A percentile compares a stretch with the other conserved stretches of the same genome.
Conservation (phyloP, 2,888 invertebrate species). For the Charanyca ferruginea region DNA sequence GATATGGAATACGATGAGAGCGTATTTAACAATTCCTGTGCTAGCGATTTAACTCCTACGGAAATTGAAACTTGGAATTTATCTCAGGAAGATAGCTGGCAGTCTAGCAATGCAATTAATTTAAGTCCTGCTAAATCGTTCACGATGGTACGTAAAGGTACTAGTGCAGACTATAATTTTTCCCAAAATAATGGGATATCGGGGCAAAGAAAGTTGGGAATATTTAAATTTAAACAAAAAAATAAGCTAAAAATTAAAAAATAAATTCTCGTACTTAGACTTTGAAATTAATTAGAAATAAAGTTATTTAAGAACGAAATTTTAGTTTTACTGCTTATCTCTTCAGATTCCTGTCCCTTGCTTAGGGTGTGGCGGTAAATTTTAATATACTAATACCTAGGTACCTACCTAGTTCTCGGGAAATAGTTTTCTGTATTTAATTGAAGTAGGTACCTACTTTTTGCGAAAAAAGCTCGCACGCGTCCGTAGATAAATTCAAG, state of each 20-base stretch:
- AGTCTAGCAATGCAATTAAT: constrained; percentile 24
- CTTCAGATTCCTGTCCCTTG: no score
- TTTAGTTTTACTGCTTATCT: no score
- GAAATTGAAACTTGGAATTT: constrained; percentile 81
- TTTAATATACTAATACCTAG: no score
- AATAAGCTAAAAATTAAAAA: constrained; percentile 68
- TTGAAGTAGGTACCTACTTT: no score
- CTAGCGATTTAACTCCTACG: constrained; percentile 65
- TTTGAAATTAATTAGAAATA: constrained; percentile 20
- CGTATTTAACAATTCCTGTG: constrained; percentile 61
- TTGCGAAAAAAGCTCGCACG: no score
- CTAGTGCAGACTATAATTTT: constrained; percentile 24
- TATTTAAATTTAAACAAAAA: constrained; percentile 77
- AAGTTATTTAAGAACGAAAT: no score
- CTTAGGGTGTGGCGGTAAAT: no score
- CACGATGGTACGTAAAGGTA: constrained; percentile 65
- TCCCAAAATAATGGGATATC: constrained; percentile 24
- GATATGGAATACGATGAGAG: constrained; percentile 36
- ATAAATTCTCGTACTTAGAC: constrained; percentile 20
- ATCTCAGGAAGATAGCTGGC: constrained; percentile 62
- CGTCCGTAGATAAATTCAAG: no score
- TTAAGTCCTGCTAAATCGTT: constrained; percentile 58
- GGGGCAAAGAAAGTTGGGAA: constrained; percentile 67
- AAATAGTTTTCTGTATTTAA: no score
- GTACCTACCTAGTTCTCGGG: no score